phyloP scores from a whole-genome alignment of 2,888 invertebrate species.

The Clistopyga incitator region DNA sequence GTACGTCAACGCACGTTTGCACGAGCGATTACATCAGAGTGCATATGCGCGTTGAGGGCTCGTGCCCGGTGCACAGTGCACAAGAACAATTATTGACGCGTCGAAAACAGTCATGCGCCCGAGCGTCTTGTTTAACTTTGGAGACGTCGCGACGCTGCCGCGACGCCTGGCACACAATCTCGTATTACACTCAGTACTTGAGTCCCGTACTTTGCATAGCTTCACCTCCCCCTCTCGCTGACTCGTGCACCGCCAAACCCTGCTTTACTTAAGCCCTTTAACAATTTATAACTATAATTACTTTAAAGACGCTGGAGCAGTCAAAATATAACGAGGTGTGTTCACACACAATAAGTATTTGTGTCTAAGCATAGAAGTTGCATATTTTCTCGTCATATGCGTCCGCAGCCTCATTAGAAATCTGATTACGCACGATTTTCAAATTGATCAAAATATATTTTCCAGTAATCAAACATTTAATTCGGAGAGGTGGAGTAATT shows the following conservation, averaged over 20 bases:
- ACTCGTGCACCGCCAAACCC: constrained; percentile 18
- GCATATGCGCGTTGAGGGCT: constrained; percentile 42
- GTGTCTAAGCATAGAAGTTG: background rate
- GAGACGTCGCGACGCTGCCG: constrained; percentile 49
- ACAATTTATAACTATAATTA: constrained; percentile 39
- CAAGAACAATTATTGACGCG: constrained; percentile 65
- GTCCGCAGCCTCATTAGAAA: background rate
- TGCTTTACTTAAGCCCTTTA: constrained; percentile 22
- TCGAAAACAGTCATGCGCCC: constrained; percentile 61
- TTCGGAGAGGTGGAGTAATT: too few species aligned
- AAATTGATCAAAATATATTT: background rate
- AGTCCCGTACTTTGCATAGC: constrained; percentile 36
- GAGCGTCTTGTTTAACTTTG: constrained; percentile 60
- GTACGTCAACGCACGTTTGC: constrained; percentile 47
- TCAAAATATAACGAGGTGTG: background rate
- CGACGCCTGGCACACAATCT: constrained; percentile 50
- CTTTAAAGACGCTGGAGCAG: constrained; percentile 4
- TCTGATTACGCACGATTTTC: background rate
- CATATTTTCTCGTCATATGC: background rate
- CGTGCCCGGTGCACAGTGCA: constrained; percentile 37
- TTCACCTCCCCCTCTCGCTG: background rate
- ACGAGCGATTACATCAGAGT: constrained; percentile 47
- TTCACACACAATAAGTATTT: background rate
- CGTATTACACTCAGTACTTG: constrained; percentile 47
- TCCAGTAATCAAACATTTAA: too few species aligned